Conservation (phyloP, 2,888 invertebrate genomes). For the Fabriciana adippe region DNA sequence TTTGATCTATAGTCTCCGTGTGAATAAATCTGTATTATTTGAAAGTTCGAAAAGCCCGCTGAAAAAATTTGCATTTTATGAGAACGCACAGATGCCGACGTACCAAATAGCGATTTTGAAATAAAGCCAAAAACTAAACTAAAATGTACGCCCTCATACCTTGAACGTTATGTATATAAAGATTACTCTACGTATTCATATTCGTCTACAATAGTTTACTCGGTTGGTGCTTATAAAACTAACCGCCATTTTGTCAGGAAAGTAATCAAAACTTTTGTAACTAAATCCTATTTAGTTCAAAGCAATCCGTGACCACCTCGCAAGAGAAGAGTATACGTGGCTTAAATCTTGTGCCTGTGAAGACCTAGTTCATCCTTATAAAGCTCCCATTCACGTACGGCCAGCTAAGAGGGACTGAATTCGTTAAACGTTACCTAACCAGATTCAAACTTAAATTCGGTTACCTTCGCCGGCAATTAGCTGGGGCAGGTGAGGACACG, state of each 20-base stretch:
- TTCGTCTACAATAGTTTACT: constrained; percentile 3
- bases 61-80: constrained; percentile 24
- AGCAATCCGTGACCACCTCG: constrained; percentile 10
- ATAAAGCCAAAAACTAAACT: constrained; percentile 24
- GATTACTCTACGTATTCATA: constrained; percentile 7
- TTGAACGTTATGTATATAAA: constrained; percentile 1
- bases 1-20: background rate
- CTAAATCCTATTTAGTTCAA: constrained; percentile 19
- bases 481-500: constrained; percentile 63
- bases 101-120: constrained; percentile 22
- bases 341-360: constrained; percentile 29
- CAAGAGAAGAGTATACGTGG: constrained; percentile 11
- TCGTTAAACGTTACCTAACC: constrained; percentile 73
- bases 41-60: constrained; percentile 17
- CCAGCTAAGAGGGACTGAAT: constrained; percentile 68
- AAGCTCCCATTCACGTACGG: constrained; percentile 43
- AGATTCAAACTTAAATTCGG: constrained; percentile 72
- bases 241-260: background rate
- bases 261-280: constrained; percentile 16
- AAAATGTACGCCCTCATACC: constrained; percentile 8
- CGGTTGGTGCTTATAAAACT: background rate
- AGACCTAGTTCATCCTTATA: constrained; percentile 35
- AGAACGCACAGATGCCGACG: constrained; percentile 22
- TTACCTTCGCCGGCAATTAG: constrained; percentile 70
- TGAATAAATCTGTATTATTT: constrained; percentile 19